Evolutionary conservation across 1,140 invertebrate species (phyloP).

Genomic region (Pogonognathellus flavescens): DNA sequence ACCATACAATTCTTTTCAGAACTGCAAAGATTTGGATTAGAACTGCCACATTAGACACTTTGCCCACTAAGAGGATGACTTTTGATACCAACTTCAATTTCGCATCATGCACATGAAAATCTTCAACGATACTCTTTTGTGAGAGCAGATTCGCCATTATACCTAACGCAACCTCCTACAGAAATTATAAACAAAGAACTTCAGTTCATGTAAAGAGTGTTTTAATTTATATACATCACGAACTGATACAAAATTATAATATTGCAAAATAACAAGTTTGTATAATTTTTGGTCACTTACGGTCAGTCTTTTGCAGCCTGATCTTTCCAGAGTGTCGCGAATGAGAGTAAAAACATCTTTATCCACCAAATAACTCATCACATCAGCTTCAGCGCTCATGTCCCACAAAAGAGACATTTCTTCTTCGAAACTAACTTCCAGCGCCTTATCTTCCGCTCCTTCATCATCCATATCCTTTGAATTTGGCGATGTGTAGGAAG

Average conservation of each 20-base stretch:
- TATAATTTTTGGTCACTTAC: too few relatives aligned
- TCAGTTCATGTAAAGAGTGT: too few relatives aligned
- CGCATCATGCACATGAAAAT: conserved; percentile 57
- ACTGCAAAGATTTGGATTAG: conserved; percentile 64
- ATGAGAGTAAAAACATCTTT: conserved; percentile 61
- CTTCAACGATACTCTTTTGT: conserved; percentile 52
- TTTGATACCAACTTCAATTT: conserved; percentile 55
- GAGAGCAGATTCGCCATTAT: conserved; percentile 65
- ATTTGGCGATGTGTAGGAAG: conserved; percentile 34
- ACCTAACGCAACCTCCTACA: conserved; percentile 64
- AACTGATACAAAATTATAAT: too few relatives aligned
- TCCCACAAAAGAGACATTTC: conserved; percentile 64
- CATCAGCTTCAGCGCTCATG: conserved; percentile 65
- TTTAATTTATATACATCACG: not conserved
- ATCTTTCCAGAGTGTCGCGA: conserved; percentile 53
- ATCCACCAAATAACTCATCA: conserved; percentile 61
- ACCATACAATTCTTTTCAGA: conserved; percentile 59
- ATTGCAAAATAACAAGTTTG: too few relatives aligned
- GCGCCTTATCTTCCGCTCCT: not conserved
- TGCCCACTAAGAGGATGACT: conserved; percentile 22
- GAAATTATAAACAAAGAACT: conserved; percentile 37
- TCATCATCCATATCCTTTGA: conserved; percentile 30
- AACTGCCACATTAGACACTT: conserved; percentile 50
- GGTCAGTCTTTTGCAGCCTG: conserved; percentile 46
- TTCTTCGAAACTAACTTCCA: conserved; percentile 59